These are phyloP conservation scores for Mercenaria mercenaria DNA, from an alignment of 1,140 invertebrate species.

Conservation along the genomic window DNA sequence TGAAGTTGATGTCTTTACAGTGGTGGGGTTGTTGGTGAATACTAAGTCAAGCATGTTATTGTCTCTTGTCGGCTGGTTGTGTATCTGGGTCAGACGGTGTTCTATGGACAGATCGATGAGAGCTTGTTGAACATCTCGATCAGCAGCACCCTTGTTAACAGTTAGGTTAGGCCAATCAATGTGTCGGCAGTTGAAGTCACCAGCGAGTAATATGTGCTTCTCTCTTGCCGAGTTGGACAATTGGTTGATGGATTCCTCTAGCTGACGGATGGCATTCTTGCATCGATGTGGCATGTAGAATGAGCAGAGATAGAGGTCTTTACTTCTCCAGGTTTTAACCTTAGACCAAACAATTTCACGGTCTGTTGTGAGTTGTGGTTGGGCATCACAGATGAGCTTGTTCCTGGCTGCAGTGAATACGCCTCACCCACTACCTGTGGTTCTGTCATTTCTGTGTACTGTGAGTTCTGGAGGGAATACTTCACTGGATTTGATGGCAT, in stretches of 20 bases:
- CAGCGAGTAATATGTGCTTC: conserved; percentile 48
- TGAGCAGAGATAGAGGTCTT: conserved; percentile 37
- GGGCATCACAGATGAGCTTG: not conserved
- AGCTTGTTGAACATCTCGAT: conserved; percentile 57
- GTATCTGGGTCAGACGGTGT: conserved; percentile 39
- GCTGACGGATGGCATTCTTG: not conserved
- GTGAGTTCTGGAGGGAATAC: conserved; percentile 21
- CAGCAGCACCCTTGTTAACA: conserved; percentile 10
- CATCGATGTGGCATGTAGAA: conserved; percentile 49
- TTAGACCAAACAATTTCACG: conserved; percentile 47
- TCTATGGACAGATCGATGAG: conserved; percentile 50
- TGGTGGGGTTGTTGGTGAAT: conserved; percentile 27
- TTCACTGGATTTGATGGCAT: conserved; percentile 38
- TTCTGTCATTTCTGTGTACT: conserved; percentile 31
- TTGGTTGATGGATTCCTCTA: conserved; percentile 10
- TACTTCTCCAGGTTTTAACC: not conserved
- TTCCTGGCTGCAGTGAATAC: conserved; percentile 22
- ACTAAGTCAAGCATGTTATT: conserved; percentile 56
- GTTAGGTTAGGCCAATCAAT: conserved; percentile 27
- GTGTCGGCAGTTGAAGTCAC: conserved; percentile 58
- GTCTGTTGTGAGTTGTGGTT: conserved; percentile 39
- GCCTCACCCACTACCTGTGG: not conserved
- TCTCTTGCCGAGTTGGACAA: not conserved
- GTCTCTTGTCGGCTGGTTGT: conserved; percentile 46
- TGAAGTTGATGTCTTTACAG: conserved; percentile 39